These are phyloP conservation scores for Aurelia sp. DNA, from an alignment of 30 jellyfish, hydroid and myxozoan genomes.

Conservation along the genomic window DNA sequence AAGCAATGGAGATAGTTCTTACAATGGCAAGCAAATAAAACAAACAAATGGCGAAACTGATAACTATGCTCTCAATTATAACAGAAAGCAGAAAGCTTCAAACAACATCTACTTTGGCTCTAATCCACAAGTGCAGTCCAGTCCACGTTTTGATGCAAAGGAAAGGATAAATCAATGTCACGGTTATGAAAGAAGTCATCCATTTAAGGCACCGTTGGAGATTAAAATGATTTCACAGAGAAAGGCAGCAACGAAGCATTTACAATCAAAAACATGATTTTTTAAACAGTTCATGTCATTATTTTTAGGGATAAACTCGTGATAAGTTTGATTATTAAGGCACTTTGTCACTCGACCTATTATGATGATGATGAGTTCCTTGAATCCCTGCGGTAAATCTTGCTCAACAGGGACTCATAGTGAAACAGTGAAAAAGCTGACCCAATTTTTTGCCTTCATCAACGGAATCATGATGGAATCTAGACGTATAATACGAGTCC, in stretches of 20 bases:
- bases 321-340: too few species aligned
- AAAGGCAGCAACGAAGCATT: neutral
- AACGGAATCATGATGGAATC: too few species aligned
- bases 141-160: neutral
- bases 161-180: neutral
- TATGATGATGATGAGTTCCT: too few species aligned
- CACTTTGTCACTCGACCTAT: too few species aligned
- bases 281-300: neutral
- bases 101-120: slow-evolving; percentile 17
- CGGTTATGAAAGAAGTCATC: neutral
- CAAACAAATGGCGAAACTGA: neutral
- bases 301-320: too few species aligned
- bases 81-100: neutral
- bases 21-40: neutral
- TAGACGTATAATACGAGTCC: too few species aligned
- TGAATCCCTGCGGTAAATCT: too few species aligned
- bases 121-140: slow-evolving; percentile 7
- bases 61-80: neutral
- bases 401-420: too few species aligned
- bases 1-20: neutral
- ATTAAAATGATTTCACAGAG: neutral
- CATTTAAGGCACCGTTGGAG: neutral
- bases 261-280: neutral
- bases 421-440: too few species aligned
- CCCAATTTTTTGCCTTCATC: too few species aligned